phyloP scores from a whole-genome alignment of 2,797 vertebrate genomes.

The Myotis findleyi region DNA sequence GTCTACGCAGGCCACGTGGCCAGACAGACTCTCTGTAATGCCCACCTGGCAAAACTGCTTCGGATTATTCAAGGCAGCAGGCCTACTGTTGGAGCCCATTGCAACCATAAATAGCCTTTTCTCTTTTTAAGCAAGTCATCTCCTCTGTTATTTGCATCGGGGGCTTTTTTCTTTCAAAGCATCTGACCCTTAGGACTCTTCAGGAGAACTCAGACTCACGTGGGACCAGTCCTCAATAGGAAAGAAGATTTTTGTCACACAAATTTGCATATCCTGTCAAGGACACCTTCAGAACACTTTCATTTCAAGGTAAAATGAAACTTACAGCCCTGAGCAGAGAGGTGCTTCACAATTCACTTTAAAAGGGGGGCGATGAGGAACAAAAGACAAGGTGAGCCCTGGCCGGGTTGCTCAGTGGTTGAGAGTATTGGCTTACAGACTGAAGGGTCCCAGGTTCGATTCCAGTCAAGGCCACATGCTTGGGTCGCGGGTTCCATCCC shows the following conservation, averaged over 20 bases:
- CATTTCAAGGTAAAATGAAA: slow-evolving; percentile 85
- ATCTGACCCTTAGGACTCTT: slow-evolving; percentile 42
- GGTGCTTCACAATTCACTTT: slow-evolving; percentile 30
- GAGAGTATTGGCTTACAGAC: too few species aligned
- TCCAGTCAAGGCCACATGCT: too few species aligned
- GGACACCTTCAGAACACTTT: slow-evolving; percentile 77
- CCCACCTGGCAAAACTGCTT: neutral
- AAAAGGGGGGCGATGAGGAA: slow-evolving; percentile 25
- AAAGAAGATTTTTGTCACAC: neutral
- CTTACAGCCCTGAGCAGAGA: slow-evolving; percentile 54
- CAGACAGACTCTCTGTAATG: neutral
- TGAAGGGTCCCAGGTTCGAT: too few species aligned
- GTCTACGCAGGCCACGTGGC: neutral
- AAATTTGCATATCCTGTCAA: slow-evolving; percentile 59
- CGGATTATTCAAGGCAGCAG: neutral
- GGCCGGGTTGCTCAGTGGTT: too few species aligned
- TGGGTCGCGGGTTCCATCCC: too few species aligned
- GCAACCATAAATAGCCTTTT: slow-evolving; percentile 47
- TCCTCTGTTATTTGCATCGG: slow-evolving; percentile 25
- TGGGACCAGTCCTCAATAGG: neutral
- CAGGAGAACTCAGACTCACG: neutral
- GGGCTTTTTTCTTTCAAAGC: slow-evolving; percentile 36
- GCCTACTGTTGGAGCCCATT: neutral
- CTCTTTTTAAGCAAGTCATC: slow-evolving; percentile 33
- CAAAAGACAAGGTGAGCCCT: neutral